Base-by-base conservation (phyloP, 1,140 invertebrate species). In the Leptopilina boulardi region DNA sequence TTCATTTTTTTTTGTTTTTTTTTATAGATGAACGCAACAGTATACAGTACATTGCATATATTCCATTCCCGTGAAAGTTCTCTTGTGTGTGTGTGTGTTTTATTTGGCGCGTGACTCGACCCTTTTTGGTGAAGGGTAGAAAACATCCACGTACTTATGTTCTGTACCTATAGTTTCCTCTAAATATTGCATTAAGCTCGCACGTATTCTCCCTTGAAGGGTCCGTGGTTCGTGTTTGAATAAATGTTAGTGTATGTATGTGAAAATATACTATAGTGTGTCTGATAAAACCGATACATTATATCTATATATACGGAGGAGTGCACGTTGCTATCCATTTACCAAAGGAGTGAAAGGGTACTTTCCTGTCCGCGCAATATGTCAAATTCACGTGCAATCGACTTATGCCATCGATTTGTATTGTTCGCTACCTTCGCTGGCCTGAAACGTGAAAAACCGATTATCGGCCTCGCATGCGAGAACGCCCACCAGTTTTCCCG, bases 121-220 rank as follows among this genome's bases (percentile, higher is more conserved):
- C 75, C 77, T 81, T 81, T 75, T 74, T 23, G 44, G 38, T 74
- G 21, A 78, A 78, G 73, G 70, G 75, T 76, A 71, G 76, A 70
- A 51, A 76, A 73, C 66, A 21, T 21, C 77, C 77, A 77, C 77
- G 77, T 77, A 75, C 66, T 77, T 71, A 38, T 34, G 70, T 71
- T 74, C 73, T n/a, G n/a, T n/a, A n/a, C n/a, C n/a, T 77, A 72
- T 66, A 80, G 74, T 81, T 84, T 78, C 23, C 77, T 82, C 77
- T 87, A 85, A 88, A 88, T 88, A 88, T 88, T 87, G 77, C 80
- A 88, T 85, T 86, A 86, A 83, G 79, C 82, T 84, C 77, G 75
- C 85, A 84, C 85, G 83, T 85, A 86, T 83, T 85, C 75, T 66
- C 78, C 30, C 44, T 42, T 13, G 70, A 18, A 81, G 15, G 56